phyloP scores from a whole-genome alignment of 2,113 vertebrate genomes.

The Mesocricetus auratus region DNA sequence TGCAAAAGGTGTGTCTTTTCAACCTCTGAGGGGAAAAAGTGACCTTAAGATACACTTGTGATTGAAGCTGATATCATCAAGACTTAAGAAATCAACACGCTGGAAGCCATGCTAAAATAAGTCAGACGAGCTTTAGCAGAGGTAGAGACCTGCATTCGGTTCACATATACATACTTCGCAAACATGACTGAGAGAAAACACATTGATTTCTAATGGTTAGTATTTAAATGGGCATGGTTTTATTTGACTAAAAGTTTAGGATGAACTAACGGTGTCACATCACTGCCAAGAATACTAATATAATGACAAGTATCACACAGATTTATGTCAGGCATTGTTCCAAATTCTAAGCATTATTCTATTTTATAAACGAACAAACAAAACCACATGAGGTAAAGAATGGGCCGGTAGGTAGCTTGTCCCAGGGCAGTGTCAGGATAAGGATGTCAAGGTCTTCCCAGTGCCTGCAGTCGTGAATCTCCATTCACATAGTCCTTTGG shows the following conservation, averaged over 20 bases:
- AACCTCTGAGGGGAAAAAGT: not conserved
- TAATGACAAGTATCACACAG: not conserved
- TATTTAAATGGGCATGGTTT: not conserved
- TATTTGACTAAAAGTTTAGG: constrained; percentile 22
- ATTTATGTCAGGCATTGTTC: not conserved
- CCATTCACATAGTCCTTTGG: not conserved
- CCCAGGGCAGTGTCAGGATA: not conserved
- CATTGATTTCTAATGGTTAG: not conserved
- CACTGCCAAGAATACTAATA: not conserved
- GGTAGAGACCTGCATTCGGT: not conserved
- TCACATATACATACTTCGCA: not conserved
- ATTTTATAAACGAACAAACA: not conserved
- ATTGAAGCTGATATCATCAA: not conserved
- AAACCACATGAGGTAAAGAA: constrained; percentile 24
- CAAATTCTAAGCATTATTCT: constrained; percentile 34
- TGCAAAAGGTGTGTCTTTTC: constrained; percentile 19
- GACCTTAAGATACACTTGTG: not conserved
- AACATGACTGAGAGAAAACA: not conserved
- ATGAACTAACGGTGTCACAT: not conserved
- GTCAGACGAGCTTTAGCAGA: constrained; percentile 12
- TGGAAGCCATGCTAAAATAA: not conserved
- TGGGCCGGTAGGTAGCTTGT: not conserved
- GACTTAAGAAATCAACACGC: not conserved
- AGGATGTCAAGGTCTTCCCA: not conserved
- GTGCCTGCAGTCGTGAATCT: not conserved